Conservation (phyloP, 2,797 vertebrate genomes). For the Etheostoma perlongum region DNA sequence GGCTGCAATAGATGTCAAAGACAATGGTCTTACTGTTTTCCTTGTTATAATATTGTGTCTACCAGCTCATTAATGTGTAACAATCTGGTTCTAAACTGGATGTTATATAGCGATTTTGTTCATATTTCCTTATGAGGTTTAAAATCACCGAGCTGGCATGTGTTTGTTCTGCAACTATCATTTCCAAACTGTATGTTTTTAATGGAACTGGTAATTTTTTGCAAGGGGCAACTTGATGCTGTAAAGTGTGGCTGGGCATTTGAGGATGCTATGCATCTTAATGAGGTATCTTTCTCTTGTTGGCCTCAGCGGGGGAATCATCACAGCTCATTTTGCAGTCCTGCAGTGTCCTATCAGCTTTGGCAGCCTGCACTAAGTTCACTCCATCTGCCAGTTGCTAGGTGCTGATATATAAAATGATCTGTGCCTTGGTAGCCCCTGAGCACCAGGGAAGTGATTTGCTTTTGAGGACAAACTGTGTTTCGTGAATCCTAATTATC, state of each 20-base stretch:
- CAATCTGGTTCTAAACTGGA: slow-evolving; percentile 2
- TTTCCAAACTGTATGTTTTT: slow-evolving; percentile 44
- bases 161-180: slow-evolving; percentile 46
- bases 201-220: slow-evolving; percentile 49
- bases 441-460: slow-evolving; percentile 86
- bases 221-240: slow-evolving; percentile 60
- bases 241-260: slow-evolving; percentile 70
- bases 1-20: slow-evolving; percentile 29
- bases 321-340: slow-evolving; percentile 82
- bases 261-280: slow-evolving; percentile 79
- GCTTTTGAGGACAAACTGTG: slow-evolving; percentile 85
- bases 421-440: slow-evolving; percentile 82
- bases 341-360: slow-evolving; percentile 83
- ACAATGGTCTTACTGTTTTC: slow-evolving; percentile 17
- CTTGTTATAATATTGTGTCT: neutral
- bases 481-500: slow-evolving; percentile 88
- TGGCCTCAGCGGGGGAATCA: slow-evolving; percentile 82
- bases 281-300: slow-evolving; percentile 81
- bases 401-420: slow-evolving; percentile 89
- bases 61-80: slow-evolving; percentile 2
- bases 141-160: slow-evolving; percentile 7
- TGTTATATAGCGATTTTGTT: neutral
- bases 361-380: slow-evolving; percentile 83
- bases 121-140: slow-evolving; percentile 1
- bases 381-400: slow-evolving; percentile 87